A percentile compares a stretch with the other conserved stretches of the same genome.
Evolutionary conservation across 2,113 vertebrate species (phyloP).

Genomic region (Mormoops blainvillei): DNA sequence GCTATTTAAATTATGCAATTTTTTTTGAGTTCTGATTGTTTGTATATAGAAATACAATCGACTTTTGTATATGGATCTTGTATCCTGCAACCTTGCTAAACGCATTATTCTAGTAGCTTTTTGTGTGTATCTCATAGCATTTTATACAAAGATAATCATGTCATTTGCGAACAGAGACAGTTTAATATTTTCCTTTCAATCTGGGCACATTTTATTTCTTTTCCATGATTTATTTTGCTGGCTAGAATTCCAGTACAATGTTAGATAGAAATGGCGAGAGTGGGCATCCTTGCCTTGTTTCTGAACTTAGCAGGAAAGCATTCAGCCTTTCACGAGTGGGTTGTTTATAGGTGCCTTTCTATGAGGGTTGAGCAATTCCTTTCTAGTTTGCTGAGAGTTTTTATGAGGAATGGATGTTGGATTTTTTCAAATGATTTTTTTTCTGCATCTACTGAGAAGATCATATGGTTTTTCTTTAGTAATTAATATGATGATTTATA

Average conservation of each 20-base stretch:
- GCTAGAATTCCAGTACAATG: not conserved
- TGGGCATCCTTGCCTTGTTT: not conserved
- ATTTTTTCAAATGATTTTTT: no score
- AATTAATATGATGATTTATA: not conserved
- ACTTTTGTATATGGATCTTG: not conserved
- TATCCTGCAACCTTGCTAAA: not conserved
- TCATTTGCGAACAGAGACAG: not conserved
- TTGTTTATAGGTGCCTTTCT: not conserved
- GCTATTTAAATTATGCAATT: not conserved
- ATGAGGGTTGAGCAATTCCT: not conserved
- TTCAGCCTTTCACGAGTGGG: not conserved
- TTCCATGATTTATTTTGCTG: not conserved
- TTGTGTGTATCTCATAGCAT: not conserved
- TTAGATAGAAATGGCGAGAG: not conserved
- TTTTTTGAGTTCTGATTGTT: not conserved
- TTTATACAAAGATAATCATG: not conserved
- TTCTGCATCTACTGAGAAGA: no score
- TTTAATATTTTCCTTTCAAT: not conserved
- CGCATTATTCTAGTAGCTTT: not conserved
- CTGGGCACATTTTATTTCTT: not conserved
- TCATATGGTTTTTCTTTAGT: not conserved
- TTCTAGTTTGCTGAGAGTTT: not conserved
- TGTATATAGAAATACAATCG: not conserved
- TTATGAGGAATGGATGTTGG: no score
- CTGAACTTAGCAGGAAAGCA: not conserved